phyloP scores from a whole-genome alignment of 2,113 vertebrate genomes.

The Lethenteron reissneri region DNA sequence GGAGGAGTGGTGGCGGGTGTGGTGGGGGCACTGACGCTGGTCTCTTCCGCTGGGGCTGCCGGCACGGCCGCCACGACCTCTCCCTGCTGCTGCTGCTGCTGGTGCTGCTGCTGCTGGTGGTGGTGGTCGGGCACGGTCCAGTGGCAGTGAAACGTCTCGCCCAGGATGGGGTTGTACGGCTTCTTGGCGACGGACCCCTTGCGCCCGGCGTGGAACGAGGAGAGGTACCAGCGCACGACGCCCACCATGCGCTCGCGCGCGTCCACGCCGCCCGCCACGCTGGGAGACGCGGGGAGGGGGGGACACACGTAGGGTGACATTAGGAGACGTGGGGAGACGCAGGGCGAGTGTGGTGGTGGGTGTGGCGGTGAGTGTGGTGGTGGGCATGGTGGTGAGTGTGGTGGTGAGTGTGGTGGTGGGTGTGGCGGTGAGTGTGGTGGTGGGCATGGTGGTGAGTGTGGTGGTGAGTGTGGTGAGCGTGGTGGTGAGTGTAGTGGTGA shows the following conservation, averaged over 20 bases:
- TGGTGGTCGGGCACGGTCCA: constrained; percentile 39
- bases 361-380: not conserved
- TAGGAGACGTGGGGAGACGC: not conserved
- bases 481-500: too few relatives aligned
- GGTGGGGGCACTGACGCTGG: constrained; percentile 21
- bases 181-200: constrained; percentile 97
- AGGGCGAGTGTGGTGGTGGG: not conserved
- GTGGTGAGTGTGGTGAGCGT: too few relatives aligned
- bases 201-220: constrained; percentile 92
- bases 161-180: constrained; percentile 91
- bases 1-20: not conserved
- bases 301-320: not conserved
- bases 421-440: too few relatives aligned
- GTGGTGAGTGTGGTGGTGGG: not conserved
- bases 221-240: constrained; percentile 92
- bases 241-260: constrained; percentile 75
- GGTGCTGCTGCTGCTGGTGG: constrained; percentile 32
- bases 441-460: too few relatives aligned
- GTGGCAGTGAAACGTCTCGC: constrained; percentile 85
- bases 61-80: too few relatives aligned
- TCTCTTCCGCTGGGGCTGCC: constrained; percentile 26
- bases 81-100: too few relatives aligned
- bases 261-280: constrained; percentile 20
- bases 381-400: not conserved
- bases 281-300: not conserved